Evolutionary conservation across 2,888 invertebrate genomes (phyloP).

Genomic region (Chymomyza amoena): DNA sequence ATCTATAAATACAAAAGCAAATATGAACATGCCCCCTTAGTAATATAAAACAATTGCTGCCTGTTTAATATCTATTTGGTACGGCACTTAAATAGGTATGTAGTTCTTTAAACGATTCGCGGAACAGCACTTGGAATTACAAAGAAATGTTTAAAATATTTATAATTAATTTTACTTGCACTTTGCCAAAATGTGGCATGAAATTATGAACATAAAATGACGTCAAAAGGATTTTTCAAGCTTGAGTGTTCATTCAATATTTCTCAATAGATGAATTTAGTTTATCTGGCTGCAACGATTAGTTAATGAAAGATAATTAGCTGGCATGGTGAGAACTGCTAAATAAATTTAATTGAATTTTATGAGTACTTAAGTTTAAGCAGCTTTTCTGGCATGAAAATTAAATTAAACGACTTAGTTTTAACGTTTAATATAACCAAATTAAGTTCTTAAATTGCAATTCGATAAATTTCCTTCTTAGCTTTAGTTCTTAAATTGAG

Average conservation of each 20-base stretch:
- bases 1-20: neutral
- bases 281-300: neutral
- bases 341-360: neutral
- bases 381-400: neutral
- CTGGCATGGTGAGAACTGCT: neutral
- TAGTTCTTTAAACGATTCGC: neutral
- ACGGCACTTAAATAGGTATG: neutral
- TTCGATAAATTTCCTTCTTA: too few relatives aligned
- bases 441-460: too few relatives aligned
- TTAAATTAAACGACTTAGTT: too few relatives aligned
- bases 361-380: neutral
- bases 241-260: neutral
- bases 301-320: neutral
- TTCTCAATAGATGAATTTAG: neutral
- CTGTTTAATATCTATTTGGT: neutral
- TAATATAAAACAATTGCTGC: neutral
- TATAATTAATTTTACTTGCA: neutral
- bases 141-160: slow-evolving; percentile 42
- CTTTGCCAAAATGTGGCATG: neutral
- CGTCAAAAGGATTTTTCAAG: neutral
- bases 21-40: too few relatives aligned
- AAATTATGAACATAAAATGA: neutral
- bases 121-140: neutral
- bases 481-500: too few relatives aligned
- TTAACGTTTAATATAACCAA: too few relatives aligned